These are phyloP conservation scores for Botia almorhae DNA, from an alignment of 2,797 vertebrate species.

Conservation along the genomic window DNA sequence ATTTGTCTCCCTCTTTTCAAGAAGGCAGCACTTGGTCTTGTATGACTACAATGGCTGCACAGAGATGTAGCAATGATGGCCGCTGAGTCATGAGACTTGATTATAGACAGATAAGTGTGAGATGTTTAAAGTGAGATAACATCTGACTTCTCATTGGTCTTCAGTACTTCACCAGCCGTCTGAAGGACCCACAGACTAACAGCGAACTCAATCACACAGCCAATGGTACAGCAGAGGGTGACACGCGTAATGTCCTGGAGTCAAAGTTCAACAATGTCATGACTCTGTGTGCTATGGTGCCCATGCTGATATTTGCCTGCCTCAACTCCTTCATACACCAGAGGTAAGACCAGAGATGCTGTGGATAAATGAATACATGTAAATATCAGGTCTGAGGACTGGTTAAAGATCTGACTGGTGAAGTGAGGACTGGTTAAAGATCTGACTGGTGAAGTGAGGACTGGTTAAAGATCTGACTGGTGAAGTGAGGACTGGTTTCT, in stretches of 20 bases:
- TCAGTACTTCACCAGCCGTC: constrained; percentile 89
- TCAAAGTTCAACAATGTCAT: constrained; percentile 94
- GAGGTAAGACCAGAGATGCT: constrained; percentile 73
- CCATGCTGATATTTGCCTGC: constrained; percentile 92
- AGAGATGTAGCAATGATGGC: too few relatives aligned
- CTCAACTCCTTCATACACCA: constrained; percentile 97
- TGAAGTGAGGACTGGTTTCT: too few relatives aligned
- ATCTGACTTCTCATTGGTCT: neutral
- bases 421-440: too few relatives aligned
- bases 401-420: too few relatives aligned
- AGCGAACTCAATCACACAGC: constrained; percentile 39
- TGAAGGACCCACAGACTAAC: constrained; percentile 63
- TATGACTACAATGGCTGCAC: too few relatives aligned
- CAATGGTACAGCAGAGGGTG: constrained; percentile 19
- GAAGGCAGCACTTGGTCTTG: too few relatives aligned
- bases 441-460: too few relatives aligned
- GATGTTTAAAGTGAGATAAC: neutral
- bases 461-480: too few relatives aligned
- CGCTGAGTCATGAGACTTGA: too few relatives aligned
- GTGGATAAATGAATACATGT: too few relatives aligned
- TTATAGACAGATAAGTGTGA: neutral
- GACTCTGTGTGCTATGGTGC: constrained; percentile 96
- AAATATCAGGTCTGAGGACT: too few relatives aligned
- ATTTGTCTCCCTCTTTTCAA: too few relatives aligned
- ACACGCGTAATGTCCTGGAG: constrained; percentile 73